Base-by-base conservation (phyloP, 1,140 invertebrate genomes). In the Drepana arcuata region DNA sequence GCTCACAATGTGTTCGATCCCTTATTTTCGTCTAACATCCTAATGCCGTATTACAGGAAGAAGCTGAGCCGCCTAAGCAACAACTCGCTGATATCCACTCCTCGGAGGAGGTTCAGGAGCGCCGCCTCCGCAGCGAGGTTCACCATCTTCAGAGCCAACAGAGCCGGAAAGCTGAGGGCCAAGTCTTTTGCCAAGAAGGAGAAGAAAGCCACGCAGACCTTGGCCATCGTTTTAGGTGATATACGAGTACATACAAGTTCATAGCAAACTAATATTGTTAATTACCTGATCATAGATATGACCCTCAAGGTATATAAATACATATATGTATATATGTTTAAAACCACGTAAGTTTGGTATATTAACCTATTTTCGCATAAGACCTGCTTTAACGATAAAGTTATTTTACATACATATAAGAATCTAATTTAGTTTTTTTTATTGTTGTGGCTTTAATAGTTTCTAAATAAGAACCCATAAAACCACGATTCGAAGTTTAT, bases 211-310 rank as follows among this genome's bases (percentile, higher is more conserved):
- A 99, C 98, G 4, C 99, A 99, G 85, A 99, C 98, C 9, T 84
- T 99, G 14, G 98, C 97, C 40, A 99, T 99, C 72, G 98, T 99
- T 41, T 86, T 99, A 62, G 98, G 98, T 99, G 86, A 90, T 87
- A 83, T n/a, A n/a, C n/a, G n/a, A n/a, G n/a, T n/a, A n/a, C n/a
- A n/a, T n/a, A n/a, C n/a, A n/a, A n/a, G 14, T 16, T 27, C 12
- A 23, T 15, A 24, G 21, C 14, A 16, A 16, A 14, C 14, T 9
- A 32, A 32, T 43, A 16, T n/a, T 27, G 3, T 10, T 33, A 13
- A 11, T 7, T 33, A 9, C 29, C 9, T 31, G 15, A 15, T 9
- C n/a, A n/a, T n/a, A n/a, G n/a, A n/a, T n/a, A n/a, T n/a, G n/a
- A n/a, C n/a, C n/a, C n/a, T n/a, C n/a, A n/a, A n/a, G n/a, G n/a